phyloP scores from a whole-genome alignment of 2,888 invertebrate genomes.

The Zygogramma bicolorata region DNA sequence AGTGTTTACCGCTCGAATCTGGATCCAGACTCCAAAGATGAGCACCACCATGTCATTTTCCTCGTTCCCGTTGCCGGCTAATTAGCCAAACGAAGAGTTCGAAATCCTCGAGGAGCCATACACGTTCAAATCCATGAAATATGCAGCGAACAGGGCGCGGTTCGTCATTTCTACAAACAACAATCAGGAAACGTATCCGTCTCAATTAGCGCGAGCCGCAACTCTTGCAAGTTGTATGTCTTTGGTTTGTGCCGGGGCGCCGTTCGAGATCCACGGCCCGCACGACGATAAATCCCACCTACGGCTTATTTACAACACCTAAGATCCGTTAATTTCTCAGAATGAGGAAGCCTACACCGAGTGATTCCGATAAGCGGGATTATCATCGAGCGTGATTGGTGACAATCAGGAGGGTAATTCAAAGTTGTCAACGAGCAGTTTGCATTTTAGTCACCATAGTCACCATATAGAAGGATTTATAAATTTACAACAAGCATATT shows the following conservation, averaged over 20 bases:
- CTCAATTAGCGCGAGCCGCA: conserved; percentile 62
- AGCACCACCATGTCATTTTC: neutral
- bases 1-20: no score
- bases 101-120: conserved; percentile 46
- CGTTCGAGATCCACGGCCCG: conserved; percentile 55
- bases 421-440: no score
- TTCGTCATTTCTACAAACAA: conserved; percentile 61
- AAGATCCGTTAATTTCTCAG: conserved; percentile 28
- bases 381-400: neutral
- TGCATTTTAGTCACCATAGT: no score
- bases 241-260: conserved; percentile 58
- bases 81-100: conserved; percentile 45
- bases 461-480: no score
- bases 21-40: no score
- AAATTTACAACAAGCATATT: no score
- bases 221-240: conserved; percentile 61
- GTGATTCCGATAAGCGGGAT: neutral
- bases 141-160: conserved; percentile 56
- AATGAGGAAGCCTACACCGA: neutral
- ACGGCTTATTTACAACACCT: conserved; percentile 43
- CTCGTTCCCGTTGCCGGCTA: conserved; percentile 21
- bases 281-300: conserved; percentile 45
- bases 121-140: conserved; percentile 62
- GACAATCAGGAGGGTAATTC: no score
- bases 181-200: conserved; percentile 63